Base-by-base conservation (phyloP, 2,113 vertebrate species). In the Himantopus leucocephalus region DNA sequence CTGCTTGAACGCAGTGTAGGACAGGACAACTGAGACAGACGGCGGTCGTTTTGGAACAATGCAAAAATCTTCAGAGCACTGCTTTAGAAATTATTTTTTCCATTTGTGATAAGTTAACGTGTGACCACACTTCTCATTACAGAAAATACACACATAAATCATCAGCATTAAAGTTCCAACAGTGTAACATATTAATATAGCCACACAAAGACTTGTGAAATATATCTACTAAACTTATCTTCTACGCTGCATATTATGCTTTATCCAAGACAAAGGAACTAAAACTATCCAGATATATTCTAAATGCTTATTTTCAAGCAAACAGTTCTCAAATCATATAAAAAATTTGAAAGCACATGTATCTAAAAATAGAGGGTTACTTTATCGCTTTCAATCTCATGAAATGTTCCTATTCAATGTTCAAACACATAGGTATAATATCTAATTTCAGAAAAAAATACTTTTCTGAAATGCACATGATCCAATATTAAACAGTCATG, bases 1-100 rank as follows among this genome's bases (percentile, higher is more conserved):
- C 55, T 53, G 21, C 39, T 62, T 39, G 14, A 88, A 68, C 0
- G 0, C 0, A 1, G 27, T 26, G 17, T 48, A 75, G 39, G 48
- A 67, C 35, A 60, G 24, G 35, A 68, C 35, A 86, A 52, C 43
- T 0, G 1, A 78, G 19, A 37, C 3, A 60, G 15, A 81, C 1
- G 16, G 9, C 18, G 8, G 17, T 35, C 2, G 0, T 17, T 92
- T 26, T 37, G 32, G 47, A 92, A 77, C 10, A 62, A 39, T 4
- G 23, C 14, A 50, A 43, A 43, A 63, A 27, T 48, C 48, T 68
- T 78, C 32, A 48, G 23, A 72, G 52, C 74, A 88, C 14, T 64
- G 24, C n/a, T 68, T 78, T 29, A 48, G 21, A 56, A 63, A n/a
- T 43, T 21, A 4, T 74, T 43, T 64, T 71, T 72, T 76, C 37